A percentile compares a stretch with the other conserved stretches of the same genome.
phyloP scores from a whole-genome alignment of 2,113 vertebrate species.

The Phoenicopterus ruber region DNA sequence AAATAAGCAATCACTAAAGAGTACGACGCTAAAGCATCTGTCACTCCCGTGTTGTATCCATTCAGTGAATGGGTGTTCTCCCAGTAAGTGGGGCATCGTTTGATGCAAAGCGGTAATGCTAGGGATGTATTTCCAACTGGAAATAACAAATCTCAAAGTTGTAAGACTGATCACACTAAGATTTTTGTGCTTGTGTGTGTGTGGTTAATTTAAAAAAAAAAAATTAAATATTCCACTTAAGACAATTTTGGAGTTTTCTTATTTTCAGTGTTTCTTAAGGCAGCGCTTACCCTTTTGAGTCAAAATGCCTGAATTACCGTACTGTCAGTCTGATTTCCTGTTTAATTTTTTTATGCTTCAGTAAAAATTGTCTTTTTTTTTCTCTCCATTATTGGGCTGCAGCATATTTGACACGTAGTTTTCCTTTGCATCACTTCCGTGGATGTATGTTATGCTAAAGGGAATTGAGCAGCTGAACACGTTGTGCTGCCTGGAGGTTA shows the following conservation, averaged over 20 bases:
- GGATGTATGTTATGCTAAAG: not conserved
- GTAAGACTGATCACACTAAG: not conserved
- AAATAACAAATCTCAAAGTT: not conserved
- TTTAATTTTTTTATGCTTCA: not conserved
- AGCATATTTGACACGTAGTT: not conserved
- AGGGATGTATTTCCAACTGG: slow-evolving; percentile 7
- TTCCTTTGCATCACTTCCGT: not conserved
- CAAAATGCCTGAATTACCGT: not conserved
- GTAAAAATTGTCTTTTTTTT: not conserved
- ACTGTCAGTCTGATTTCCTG: not conserved
- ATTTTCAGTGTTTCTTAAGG: not conserved
- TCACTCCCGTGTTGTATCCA: not conserved
- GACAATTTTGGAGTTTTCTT: not conserved
- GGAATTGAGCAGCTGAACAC: not conserved
- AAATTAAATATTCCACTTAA: not conserved
- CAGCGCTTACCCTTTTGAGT: not conserved
- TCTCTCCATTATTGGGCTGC: not conserved
- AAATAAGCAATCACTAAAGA: not conserved
- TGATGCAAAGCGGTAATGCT: not conserved
- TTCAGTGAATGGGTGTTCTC: slow-evolving; percentile 40
- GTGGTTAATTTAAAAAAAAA: not conserved
- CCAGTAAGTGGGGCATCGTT: not conserved
- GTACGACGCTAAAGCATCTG: not conserved
- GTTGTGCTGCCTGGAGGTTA: not conserved
- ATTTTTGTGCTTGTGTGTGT: not conserved